Conservation (phyloP, 2,888 invertebrate genomes). For the Orthosia gracilis region DNA sequence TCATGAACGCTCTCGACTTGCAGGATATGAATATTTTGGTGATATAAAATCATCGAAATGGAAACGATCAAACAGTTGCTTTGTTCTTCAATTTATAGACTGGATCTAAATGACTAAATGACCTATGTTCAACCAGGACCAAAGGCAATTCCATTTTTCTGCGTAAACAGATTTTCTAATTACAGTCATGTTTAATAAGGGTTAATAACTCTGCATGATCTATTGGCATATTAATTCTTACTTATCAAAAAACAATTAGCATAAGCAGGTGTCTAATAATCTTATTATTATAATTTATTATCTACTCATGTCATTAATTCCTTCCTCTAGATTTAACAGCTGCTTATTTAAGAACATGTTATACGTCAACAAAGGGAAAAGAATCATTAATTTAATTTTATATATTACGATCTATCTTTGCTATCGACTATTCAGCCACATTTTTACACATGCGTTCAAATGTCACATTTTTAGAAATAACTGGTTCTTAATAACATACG, state of each 20-base stretch:
- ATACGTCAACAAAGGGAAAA: background rate
- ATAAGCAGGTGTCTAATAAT: conserved; percentile 28
- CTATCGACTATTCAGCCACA: background rate
- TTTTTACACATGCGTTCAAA: background rate
- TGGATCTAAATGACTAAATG: background rate
- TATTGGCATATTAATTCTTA: background rate
- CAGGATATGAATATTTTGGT: background rate
- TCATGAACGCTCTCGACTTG: background rate
- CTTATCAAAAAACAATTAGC: background rate
- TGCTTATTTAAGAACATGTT: conserved; percentile 20
- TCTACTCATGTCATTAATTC: conserved; percentile 8
- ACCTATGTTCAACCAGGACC: background rate
- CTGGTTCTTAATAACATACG: background rate
- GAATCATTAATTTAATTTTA: background rate
- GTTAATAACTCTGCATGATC: background rate
- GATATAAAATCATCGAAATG: background rate
- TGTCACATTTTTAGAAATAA: background rate
- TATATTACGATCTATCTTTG: background rate
- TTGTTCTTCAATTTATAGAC: background rate
- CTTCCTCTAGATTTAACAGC: conserved; percentile 7
- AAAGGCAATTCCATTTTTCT: background rate
- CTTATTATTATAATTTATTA: conserved; percentile 11
- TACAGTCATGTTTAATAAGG: background rate
- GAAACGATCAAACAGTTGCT: background rate
- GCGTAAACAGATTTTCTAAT: background rate